Percentiles rank a stretch among this genome's conserved stretches.
These are phyloP conservation scores for Cyclophora albipunctata DNA, from an alignment of 2,888 invertebrate species.

Conservation along the genomic window DNA sequence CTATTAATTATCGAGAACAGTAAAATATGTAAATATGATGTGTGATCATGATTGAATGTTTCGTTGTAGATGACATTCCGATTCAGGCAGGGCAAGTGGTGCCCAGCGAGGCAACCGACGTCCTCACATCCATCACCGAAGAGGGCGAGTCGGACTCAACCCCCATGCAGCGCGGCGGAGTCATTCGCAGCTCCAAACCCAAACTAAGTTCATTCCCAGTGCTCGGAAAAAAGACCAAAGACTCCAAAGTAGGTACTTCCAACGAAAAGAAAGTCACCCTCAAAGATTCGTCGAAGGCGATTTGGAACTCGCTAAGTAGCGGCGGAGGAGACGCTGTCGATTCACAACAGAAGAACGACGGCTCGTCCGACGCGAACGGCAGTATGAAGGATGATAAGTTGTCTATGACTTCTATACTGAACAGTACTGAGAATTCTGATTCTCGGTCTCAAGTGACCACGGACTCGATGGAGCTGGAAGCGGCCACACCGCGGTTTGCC, in stretches of 20 bases:
- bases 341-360: conserved; percentile 64
- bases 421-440: conserved; percentile 62
- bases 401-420: conserved; percentile 55
- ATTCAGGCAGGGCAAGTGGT: conserved; percentile 84
- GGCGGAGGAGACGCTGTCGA: conserved; percentile 69
- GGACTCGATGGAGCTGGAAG: conserved; percentile 68
- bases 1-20: too few relatives aligned
- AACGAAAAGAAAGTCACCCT: conserved; percentile 62
- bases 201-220: conserved; percentile 78
- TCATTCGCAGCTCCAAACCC: conserved; percentile 74
- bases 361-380: conserved; percentile 49
- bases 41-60: neutral
- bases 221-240: conserved; percentile 78
- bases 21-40: too few relatives aligned
- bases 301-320: conserved; percentile 61
- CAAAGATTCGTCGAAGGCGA: conserved; percentile 66
- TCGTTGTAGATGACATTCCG: conserved; percentile 87
- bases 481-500: conserved; percentile 66
- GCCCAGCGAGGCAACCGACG: conserved; percentile 71
- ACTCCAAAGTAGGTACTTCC: conserved; percentile 45
- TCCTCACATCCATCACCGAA: conserved; percentile 81
- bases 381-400: conserved; percentile 69
- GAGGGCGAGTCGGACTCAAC: conserved; percentile 75
- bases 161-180: conserved; percentile 69
- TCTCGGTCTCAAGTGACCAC: conserved; percentile 67